Evolutionary conservation across 2,888 invertebrate species (phyloP).

Genomic region (Caenorhabditis sulstoni): DNA sequence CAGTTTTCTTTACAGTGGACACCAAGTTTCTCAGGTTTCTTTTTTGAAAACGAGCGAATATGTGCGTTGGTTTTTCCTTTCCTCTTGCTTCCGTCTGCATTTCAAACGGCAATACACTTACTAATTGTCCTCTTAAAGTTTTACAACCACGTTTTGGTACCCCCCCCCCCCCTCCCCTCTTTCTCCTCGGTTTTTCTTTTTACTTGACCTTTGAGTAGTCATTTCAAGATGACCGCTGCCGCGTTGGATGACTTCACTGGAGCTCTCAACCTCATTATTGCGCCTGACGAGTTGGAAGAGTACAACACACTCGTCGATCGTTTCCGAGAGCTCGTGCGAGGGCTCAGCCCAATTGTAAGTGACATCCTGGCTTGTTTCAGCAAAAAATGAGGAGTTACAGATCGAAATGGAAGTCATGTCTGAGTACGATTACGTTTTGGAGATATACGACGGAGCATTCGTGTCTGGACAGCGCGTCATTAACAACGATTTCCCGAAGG

Average conservation of each 20-base stretch:
- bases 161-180: not conserved
- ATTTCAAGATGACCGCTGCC: conserved; percentile 6
- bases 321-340: not conserved
- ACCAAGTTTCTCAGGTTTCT: not conserved
- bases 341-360: conserved; percentile 27
- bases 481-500: conserved; percentile 19
- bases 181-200: conserved; percentile 5
- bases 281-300: conserved; percentile 2
- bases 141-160: conserved; percentile 15
- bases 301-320: not conserved
- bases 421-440: conserved; percentile 33
- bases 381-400: not conserved
- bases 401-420: conserved; percentile 46
- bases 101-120: conserved; percentile 23
- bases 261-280: conserved; percentile 15
- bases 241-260: conserved; percentile 19
- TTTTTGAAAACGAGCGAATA: not conserved
- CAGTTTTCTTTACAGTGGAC: no score
- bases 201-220: not conserved
- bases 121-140: conserved; percentile 20
- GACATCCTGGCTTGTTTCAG: no score
- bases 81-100: not conserved
- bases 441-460: conserved; percentile 26
- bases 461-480: conserved; percentile 14
- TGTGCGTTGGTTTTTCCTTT: not conserved